Evolutionary conservation across 2,113 vertebrate genomes (phyloP), one percentile per base, ranked within the genome.

Genomic region (Ammodytes dubius): DNA sequence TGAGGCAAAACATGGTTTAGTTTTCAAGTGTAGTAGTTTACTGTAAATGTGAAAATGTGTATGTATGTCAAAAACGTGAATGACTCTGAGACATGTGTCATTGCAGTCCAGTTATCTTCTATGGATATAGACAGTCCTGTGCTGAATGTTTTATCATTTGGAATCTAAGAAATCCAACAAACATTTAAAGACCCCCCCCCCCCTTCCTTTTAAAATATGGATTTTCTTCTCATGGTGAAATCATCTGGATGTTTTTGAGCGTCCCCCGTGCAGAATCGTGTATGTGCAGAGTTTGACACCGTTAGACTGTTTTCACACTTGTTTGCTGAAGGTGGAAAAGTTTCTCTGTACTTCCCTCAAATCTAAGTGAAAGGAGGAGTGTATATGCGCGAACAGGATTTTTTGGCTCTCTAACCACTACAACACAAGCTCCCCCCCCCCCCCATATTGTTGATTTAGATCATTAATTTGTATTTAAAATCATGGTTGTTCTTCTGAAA

Each of bases 301-400:
- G 50, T n/a, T 72, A 39, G 14, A 13, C 13, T 50, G 42, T 75
- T 83, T 76, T 61, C 77, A 68, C 60, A 50, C 52, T 52, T 6
- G 57, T 56, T 50, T 72, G 54, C 61, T 15, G 15, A 63, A n/a
- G 56, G 27, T n/a, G 40, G 40, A 69, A 27, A 45, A 45, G 40
- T 27, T 66, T 60, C 43, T 54, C 47, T 4, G 15, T 4, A 2
- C 42, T 54, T 40, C 35, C 63, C 63, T 53, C 74, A 56, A 69
- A 50, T 78, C 53, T 59, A 4, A 60, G 4, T 59, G 6, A 15
- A 43, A 64, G n/a, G 40, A 9, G 12, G 27, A 47, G 19, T 43
- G 14, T n/a, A 13, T 40, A 14, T 5, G 56, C 42, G 56, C 42
- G 7, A 15, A n/a, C 42, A n/a, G 8, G 45, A 77, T 56, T 70